These are phyloP conservation scores for Pyrgilauda ruficollis DNA, from an alignment of 2,113 vertebrate species.

Conservation along the genomic window DNA sequence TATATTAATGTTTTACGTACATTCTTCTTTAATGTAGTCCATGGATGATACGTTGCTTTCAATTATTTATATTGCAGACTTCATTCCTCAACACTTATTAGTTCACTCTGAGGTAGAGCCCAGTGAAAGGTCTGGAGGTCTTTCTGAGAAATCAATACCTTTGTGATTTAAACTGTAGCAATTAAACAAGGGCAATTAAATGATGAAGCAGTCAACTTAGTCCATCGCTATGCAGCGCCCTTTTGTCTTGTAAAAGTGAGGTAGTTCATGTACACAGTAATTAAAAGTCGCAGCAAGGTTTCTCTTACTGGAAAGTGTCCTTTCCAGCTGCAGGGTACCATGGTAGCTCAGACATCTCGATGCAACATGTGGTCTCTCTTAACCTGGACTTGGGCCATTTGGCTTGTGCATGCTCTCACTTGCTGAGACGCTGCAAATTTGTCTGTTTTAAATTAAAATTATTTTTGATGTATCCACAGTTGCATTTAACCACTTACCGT, in stretches of 20 bases:
- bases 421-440: neutral
- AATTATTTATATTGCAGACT: neutral
- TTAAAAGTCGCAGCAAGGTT: constrained; percentile 5
- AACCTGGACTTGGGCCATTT: neutral
- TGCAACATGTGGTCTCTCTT: neutral
- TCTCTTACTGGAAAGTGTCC: neutral
- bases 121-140: neutral
- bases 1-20: neutral
- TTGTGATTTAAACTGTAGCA: neutral
- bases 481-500: rapidly evolving
- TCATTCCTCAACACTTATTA: neutral
- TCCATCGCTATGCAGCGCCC: neutral
- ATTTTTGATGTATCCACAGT: neutral
- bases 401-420: neutral
- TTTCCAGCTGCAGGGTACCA: neutral
- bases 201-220: neutral
- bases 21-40: neutral
- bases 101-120: neutral
- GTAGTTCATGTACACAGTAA: neutral
- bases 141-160: constrained; percentile 31
- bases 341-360: neutral
- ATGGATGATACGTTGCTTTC: neutral
- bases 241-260: neutral
- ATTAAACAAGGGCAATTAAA: constrained; percentile 43
- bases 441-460: neutral